Conservation (phyloP, 35 echinoderm and acorn worm genomes). For the Apostichopus parvimensis region DNA sequence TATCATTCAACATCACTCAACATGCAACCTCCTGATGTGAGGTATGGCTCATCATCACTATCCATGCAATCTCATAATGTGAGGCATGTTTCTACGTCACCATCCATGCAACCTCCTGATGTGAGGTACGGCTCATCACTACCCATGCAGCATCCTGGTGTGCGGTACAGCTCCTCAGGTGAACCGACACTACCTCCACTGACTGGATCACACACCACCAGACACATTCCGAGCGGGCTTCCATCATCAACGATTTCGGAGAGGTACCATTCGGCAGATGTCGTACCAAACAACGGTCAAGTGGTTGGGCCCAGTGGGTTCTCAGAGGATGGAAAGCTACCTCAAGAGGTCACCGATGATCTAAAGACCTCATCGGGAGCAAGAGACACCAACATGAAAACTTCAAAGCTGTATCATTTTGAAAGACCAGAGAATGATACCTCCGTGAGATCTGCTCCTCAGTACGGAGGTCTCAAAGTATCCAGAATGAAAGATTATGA, state of each 20-base stretch:
- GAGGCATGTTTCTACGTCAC: too few relatives aligned
- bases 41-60: not conserved
- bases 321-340: not conserved
- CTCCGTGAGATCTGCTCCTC: not conserved
- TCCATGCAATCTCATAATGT: too few relatives aligned
- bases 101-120: too few relatives aligned
- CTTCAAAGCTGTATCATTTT: not conserved
- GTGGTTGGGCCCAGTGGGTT: not conserved
- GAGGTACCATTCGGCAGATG: not conserved
- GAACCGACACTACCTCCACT: not conserved
- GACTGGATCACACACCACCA: not conserved
- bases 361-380: not conserved
- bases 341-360: not conserved
- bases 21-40: not conserved
- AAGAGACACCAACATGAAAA: not conserved
- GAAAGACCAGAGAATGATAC: constrained; percentile 31
- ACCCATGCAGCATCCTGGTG: not conserved
- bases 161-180: not conserved
- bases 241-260: not conserved
- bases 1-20: not conserved
- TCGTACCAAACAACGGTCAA: not conserved
- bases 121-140: not conserved
- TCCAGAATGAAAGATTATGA: not conserved
- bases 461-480: not conserved
- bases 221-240: not conserved